A percentile compares a stretch with the other conserved stretches of the same genome.
These are phyloP conservation scores for Bombyx mandarina DNA, from an alignment of 1,140 invertebrate genomes.

Conservation along the genomic window DNA sequence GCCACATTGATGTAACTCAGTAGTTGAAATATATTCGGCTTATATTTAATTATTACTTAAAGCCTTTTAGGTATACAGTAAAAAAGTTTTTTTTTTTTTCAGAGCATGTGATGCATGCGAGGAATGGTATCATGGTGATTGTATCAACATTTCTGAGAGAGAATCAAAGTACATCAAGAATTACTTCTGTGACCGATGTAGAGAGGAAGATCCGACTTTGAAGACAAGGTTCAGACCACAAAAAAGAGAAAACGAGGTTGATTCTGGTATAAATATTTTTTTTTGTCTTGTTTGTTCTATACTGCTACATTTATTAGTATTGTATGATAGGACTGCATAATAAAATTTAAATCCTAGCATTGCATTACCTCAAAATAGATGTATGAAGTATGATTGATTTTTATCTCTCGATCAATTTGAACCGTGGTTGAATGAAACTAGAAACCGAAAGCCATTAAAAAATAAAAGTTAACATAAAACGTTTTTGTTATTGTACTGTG, in stretches of 20 bases:
- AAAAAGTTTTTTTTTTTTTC: constrained; percentile 8
- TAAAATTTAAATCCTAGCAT: no score
- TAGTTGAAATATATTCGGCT: no score
- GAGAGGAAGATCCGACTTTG: constrained; percentile 85
- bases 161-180: constrained; percentile 94
- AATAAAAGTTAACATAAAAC: not conserved
- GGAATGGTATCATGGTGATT: constrained; percentile 99
- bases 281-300: no score
- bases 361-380: no score
- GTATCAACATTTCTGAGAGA: constrained; percentile 94
- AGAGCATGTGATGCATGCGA: constrained; percentile 96
- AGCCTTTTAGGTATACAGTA: not conserved
- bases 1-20: no score
- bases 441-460: no score
- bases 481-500: not conserved
- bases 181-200: constrained; percentile 91
- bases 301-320: no score
- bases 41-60: no score
- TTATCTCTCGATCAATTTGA: no score
- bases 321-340: no score
- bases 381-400: no score
- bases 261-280: constrained; percentile 29
- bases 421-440: no score
- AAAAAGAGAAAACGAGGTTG: constrained; percentile 73
- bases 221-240: constrained; percentile 84